Conservation (phyloP, 2,797 vertebrate genomes). For the Propithecus deckenii region DNA sequence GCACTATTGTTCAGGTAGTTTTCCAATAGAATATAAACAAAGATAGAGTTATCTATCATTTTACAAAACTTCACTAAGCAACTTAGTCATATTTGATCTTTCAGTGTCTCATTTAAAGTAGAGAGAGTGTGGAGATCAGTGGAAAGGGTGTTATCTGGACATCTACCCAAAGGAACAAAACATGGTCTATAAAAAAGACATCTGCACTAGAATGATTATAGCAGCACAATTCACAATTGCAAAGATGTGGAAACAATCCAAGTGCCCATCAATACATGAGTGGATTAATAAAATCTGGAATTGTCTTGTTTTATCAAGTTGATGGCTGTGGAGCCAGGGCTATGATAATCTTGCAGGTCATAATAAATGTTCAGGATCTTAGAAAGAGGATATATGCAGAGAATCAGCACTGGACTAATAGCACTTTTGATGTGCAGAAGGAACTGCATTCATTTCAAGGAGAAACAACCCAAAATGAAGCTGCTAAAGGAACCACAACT, state of each 20-base stretch:
- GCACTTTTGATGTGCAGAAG: neutral
- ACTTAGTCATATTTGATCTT: neutral
- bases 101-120: neutral
- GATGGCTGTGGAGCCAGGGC: neutral
- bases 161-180: too few species aligned
- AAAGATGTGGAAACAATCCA: too few species aligned
- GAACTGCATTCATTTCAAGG: neutral
- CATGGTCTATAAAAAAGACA: too few species aligned
- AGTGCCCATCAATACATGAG: too few species aligned
- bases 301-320: neutral
- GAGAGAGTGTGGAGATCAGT: neutral
- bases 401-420: neutral
- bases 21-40: neutral
- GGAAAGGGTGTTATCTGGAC: neutral
- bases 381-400: neutral
- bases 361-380: neutral
- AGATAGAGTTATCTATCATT: neutral
- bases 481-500: neutral
- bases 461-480: neutral
- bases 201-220: too few species aligned
- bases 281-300: too few species aligned
- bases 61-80: neutral
- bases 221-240: too few species aligned
- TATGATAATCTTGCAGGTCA: neutral
- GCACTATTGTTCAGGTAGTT: fast-evolving